Percentiles rank a stretch among this genome's conserved stretches.
Conservation (phyloP, 2,797 vertebrate species). For the Hyperoplus lanceolatus region DNA sequence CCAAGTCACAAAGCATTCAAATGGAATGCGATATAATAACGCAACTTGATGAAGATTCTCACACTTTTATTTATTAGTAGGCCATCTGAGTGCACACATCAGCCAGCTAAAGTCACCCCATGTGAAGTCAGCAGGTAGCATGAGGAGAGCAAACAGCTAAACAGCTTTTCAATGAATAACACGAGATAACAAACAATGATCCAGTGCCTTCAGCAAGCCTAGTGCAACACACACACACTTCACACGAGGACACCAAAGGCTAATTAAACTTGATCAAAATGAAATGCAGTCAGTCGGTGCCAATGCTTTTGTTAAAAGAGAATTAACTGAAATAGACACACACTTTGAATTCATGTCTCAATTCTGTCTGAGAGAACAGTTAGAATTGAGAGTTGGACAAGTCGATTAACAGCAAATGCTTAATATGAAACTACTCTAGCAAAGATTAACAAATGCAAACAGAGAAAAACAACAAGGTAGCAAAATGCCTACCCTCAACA, state of each 20-base stretch:
- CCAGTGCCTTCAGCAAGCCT: conserved; percentile 46
- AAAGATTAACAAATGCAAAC: background rate
- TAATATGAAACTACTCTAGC: background rate
- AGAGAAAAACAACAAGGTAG: background rate
- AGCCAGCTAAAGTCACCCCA: conserved; percentile 66
- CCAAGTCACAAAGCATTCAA: conserved; percentile 52
- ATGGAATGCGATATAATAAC: conserved; percentile 62
- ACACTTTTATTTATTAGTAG: conserved; percentile 72
- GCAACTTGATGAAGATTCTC: conserved; percentile 60
- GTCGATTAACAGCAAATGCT: background rate
- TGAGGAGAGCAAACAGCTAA: conserved; percentile 78
- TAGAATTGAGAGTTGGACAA: background rate
- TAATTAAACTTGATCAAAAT: conserved; percentile 55
- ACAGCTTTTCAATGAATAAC: conserved; percentile 81
- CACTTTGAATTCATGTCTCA: background rate
- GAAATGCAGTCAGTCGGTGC: conserved; percentile 31
- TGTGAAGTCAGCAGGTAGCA: conserved; percentile 81
- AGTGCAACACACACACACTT: conserved; percentile 34
- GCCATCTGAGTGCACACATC: conserved; percentile 49
- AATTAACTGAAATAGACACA: conserved; percentile 39
- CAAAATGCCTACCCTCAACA: background rate
- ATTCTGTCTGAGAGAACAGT: background rate
- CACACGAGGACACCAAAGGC: conserved; percentile 22
- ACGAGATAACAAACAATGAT: conserved; percentile 78
- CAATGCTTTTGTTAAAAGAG: conserved; percentile 32